Conservation (phyloP, 2,797 vertebrate genomes). For the Tangara arthus region DNA sequence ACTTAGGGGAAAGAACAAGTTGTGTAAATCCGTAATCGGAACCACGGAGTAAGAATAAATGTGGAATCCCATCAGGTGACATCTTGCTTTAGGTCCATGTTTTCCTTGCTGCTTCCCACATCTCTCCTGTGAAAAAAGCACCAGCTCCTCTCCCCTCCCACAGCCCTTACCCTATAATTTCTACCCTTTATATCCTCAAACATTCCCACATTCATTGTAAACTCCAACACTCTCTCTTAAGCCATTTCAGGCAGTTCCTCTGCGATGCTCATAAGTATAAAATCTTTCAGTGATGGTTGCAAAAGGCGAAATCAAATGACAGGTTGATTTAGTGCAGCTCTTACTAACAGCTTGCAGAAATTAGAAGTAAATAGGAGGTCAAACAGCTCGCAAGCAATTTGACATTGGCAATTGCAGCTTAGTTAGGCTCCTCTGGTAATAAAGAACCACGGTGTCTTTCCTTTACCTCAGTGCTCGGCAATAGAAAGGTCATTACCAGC, state of each 20-base stretch:
- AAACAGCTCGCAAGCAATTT: conserved; percentile 62
- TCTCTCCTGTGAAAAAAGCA: neutral
- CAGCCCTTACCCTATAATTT: neutral
- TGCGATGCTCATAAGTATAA: conserved; percentile 38
- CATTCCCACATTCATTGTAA: neutral
- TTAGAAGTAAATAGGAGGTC: conserved; percentile 73
- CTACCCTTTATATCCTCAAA: neutral
- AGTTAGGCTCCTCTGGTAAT: conserved; percentile 64
- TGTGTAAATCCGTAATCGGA: neutral
- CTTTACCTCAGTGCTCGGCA: neutral
- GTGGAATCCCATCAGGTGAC: neutral
- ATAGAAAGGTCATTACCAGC: conserved; percentile 40
- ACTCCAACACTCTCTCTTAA: neutral
- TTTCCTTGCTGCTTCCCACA: neutral
- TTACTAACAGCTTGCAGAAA: conserved; percentile 68
- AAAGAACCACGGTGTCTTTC: conserved; percentile 4
- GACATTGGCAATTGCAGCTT: conserved; percentile 66
- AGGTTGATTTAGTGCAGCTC: conserved; percentile 68
- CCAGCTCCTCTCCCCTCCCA: neutral
- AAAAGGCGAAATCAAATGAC: conserved; percentile 59
- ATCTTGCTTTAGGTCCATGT: neutral
- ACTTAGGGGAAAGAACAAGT: neutral
- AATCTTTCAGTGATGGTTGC: conserved; percentile 24
- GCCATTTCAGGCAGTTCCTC: conserved; percentile 24
- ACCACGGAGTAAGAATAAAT: neutral